These are phyloP conservation scores for Megalonaias nervosa DNA, from an alignment of 1,140 invertebrate genomes.

Conservation along the genomic window DNA sequence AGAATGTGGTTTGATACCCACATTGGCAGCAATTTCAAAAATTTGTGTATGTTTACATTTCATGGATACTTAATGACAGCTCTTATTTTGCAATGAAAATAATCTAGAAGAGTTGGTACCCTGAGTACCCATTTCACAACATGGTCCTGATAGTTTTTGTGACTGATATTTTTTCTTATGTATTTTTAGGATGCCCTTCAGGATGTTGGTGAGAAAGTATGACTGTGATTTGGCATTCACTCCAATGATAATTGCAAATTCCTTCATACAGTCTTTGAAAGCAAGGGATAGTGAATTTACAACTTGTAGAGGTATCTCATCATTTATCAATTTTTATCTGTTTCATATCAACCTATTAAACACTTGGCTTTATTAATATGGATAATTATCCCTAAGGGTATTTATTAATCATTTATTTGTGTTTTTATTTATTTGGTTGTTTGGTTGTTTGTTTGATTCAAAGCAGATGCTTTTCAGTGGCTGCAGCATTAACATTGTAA, in stretches of 20 bases:
- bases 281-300: conserved; percentile 92
- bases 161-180: conserved; percentile 8
- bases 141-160: no score
- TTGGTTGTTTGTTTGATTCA: no score
- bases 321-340: not conserved
- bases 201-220: conserved; percentile 86
- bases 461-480: no score
- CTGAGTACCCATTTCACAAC: no score
- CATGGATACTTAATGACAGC: not conserved
- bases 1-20: no score
- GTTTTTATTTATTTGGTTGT: no score
- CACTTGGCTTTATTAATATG: no score
- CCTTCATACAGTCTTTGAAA: conserved; percentile 90
- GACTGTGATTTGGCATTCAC: conserved; percentile 93
- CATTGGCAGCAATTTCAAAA: no score
- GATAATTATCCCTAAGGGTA: no score
- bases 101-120: not conserved
- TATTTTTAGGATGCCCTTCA: conserved; percentile 83
- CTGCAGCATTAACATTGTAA: no score
- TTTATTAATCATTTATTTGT: no score
- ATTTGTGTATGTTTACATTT: conserved; percentile 1
- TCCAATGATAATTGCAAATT: conserved; percentile 96
- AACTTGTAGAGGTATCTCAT: conserved; percentile 77
- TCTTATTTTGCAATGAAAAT: not conserved
- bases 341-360: no score